Evolutionary conservation across 2,113 vertebrate genomes (phyloP).

Genomic region (Mormoops blainvillei): DNA sequence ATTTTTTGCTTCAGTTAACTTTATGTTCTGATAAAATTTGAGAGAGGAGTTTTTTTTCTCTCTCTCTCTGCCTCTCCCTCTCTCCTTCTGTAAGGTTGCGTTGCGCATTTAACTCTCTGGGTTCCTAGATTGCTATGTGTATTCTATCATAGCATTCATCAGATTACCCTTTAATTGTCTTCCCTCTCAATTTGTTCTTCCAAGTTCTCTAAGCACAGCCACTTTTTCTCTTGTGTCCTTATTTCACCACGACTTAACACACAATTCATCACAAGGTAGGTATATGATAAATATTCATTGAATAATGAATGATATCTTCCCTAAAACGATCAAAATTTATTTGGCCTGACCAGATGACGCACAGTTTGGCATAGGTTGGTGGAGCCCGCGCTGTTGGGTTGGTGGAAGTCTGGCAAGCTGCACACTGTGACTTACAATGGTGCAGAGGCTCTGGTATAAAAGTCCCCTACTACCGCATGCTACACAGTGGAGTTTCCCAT

Average conservation of each 20-base stretch:
- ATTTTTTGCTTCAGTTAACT: not conserved
- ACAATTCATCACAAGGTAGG: not conserved
- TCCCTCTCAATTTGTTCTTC: not conserved
- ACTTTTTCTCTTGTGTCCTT: not conserved
- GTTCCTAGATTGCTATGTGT: not conserved
- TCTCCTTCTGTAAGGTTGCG: not conserved
- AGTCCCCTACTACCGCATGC: no score
- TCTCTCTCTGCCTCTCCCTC: no score
- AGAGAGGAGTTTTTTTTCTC: not conserved
- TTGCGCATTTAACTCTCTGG: not conserved
- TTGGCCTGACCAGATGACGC: not conserved
- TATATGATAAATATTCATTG: not conserved
- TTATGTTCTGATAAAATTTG: not conserved
- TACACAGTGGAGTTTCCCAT: no score
- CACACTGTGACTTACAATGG: no score
- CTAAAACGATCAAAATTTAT: slow-evolving; percentile 4
- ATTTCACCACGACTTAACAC: not conserved
- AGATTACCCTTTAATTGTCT: not conserved
- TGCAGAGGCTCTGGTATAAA: no score
- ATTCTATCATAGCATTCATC: not conserved
- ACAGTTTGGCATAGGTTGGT: no score
- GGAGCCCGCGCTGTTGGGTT: no score
- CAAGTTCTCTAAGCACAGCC: not conserved
- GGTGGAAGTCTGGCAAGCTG: no score
- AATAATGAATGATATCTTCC: not conserved